Conservation (phyloP, 2,888 invertebrate species). For the Punctoribates punctum region DNA sequence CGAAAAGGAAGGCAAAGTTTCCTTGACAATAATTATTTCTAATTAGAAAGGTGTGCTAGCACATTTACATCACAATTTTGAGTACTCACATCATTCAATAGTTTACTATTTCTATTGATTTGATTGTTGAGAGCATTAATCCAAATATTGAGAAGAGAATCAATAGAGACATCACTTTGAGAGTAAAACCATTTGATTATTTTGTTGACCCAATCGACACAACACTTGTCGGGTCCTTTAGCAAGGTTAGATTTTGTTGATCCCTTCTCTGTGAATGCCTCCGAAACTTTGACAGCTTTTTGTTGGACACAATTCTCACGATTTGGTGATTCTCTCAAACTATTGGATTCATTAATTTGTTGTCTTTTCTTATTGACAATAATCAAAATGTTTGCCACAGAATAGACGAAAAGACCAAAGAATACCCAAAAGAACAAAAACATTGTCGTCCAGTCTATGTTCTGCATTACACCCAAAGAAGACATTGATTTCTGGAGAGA, state of each 20-base stretch:
- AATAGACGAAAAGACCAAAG: slow-evolving; percentile 3
- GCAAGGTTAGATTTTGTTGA: background rate
- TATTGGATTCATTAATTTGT: background rate
- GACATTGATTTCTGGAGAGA: background rate
- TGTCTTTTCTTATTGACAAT: slow-evolving; percentile 3
- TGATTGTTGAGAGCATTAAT: slow-evolving; percentile 17
- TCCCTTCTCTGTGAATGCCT: background rate
- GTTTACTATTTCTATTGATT: background rate
- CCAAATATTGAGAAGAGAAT: slow-evolving; percentile 13
- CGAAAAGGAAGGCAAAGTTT: no score
- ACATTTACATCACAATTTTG: no score
- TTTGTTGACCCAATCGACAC: slow-evolving; percentile 27
- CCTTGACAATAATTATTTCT: no score
- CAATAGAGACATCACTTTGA: background rate
- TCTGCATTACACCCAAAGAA: background rate
- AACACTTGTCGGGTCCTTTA: background rate
- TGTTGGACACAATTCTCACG: background rate
- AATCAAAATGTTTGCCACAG: slow-evolving; percentile 21
- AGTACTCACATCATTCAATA: slow-evolving; percentile 22
- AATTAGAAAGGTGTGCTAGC: no score
- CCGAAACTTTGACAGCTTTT: background rate
- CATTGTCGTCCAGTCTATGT: slow-evolving; percentile 34
- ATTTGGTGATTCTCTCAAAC: background rate
- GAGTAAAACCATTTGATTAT: slow-evolving; percentile 11
- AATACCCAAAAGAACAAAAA: slow-evolving; percentile 12